These are phyloP conservation scores for Bhutanitis thaidina DNA, from an alignment of 2,888 invertebrate species.

Conservation along the genomic window DNA sequence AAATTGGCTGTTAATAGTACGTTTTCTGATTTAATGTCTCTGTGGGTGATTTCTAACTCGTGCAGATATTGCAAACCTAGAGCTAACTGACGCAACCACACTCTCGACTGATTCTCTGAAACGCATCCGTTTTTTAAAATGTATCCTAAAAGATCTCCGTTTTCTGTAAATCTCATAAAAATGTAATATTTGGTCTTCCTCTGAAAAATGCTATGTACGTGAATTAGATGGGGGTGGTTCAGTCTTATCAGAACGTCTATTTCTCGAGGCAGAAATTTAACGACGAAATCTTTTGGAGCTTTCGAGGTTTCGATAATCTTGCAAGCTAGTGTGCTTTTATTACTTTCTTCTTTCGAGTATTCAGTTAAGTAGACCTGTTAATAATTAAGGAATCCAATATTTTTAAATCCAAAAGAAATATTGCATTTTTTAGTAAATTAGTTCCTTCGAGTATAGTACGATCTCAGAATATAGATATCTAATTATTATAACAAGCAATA, in stretches of 20 bases:
- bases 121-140: constrained; percentile 84
- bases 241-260: constrained; percentile 86
- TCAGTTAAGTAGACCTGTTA: constrained; percentile 65
- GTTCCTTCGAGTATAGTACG: no score
- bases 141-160: constrained; percentile 88
- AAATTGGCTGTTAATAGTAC: constrained; percentile 84
- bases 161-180: constrained; percentile 88
- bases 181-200: constrained; percentile 86
- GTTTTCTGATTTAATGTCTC: constrained; percentile 92
- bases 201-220: constrained; percentile 88
- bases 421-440: no score
- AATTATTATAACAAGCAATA: no score
- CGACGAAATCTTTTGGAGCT: constrained; percentile 88
- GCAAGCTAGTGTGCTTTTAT: constrained; percentile 79
- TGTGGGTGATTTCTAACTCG: constrained; percentile 85
- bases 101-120: constrained; percentile 83
- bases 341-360: constrained; percentile 55
- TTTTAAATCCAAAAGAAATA: no score
- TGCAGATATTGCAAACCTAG: constrained; percentile 87
- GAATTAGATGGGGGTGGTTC: constrained; percentile 89
- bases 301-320: constrained; percentile 87
- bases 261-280: constrained; percentile 91
- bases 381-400: no score
- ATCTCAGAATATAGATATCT: no score
- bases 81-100: constrained; percentile 86